Conservation (phyloP, 2,113 vertebrate genomes). For the Corapipo altera region DNA sequence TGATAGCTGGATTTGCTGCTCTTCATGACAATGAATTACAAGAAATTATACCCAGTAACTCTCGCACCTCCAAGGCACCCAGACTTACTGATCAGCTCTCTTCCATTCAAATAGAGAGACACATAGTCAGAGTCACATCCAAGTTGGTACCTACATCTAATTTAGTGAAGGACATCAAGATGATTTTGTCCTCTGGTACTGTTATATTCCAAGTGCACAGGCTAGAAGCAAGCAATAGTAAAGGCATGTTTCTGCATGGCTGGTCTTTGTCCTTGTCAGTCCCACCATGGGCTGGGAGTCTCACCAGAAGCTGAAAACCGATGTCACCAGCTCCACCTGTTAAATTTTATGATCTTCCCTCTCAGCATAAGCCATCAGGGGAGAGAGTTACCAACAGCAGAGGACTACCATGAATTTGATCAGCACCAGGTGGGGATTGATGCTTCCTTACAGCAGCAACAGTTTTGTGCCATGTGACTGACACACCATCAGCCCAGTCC, state of each 20-base stretch:
- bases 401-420: neutral
- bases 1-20: neutral
- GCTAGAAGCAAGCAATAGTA: neutral
- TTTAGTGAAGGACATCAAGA: neutral
- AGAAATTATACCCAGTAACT: neutral
- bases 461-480: neutral
- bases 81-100: neutral
- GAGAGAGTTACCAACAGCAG: neutral
- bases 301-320: neutral
- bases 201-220: neutral
- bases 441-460: accelerated
- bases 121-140: neutral
- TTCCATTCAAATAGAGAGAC: neutral
- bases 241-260: neutral
- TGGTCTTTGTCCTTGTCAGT: neutral
- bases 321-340: neutral
- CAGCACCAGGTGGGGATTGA: neutral
- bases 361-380: neutral
- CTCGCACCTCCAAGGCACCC: neutral
- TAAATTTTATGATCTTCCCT: neutral
- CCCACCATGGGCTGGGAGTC: neutral
- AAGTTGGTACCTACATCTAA: neutral
- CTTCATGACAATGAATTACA: neutral
- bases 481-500: neutral
- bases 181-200: neutral